These are phyloP conservation scores for Hypsibius dujardini DNA, from an alignment of 1,140 invertebrate species.

Conservation along the genomic window DNA sequence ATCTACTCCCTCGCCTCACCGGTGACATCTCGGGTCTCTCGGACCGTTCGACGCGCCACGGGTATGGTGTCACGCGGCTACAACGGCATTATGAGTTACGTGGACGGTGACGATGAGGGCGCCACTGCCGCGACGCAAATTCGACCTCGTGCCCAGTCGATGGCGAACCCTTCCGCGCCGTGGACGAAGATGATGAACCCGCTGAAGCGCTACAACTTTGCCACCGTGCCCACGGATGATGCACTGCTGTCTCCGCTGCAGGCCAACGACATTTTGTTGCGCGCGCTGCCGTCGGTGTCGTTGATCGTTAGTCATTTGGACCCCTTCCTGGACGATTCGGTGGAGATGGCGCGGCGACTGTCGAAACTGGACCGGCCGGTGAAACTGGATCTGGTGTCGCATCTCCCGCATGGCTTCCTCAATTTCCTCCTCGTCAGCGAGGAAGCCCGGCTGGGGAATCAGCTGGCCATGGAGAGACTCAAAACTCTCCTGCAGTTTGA, in stretches of 20 bases:
- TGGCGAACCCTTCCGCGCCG: constrained; percentile 19
- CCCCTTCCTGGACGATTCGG: constrained; percentile 84
- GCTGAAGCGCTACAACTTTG: constrained; percentile 17
- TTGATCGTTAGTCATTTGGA: constrained; percentile 48
- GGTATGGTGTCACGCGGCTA: neutral
- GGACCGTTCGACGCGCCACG: neutral
- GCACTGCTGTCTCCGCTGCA: neutral
- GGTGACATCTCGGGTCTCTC: neutral
- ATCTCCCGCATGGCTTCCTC: constrained; percentile 90
- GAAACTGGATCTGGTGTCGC: constrained; percentile 62
- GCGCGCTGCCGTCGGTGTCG: constrained; percentile 44
- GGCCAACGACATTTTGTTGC: constrained; percentile 28
- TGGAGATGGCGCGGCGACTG: constrained; percentile 77
- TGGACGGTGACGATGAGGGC: neutral
- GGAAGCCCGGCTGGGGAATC: constrained; percentile 28
- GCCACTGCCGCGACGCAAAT: constrained; percentile 4
- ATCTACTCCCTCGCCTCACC: neutral
- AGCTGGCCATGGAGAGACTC: constrained; percentile 23
- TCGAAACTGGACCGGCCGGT: constrained; percentile 53
- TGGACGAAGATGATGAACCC: constrained; percentile 8
- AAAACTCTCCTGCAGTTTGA: too few species aligned
- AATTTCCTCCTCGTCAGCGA: constrained; percentile 48
- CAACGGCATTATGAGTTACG: neutral
- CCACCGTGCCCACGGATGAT: constrained; percentile 19
- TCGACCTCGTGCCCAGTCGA: constrained; percentile 20